Evolutionary conservation across 2,888 invertebrate genomes (phyloP).

Genomic region (Orthosia cruda): DNA sequence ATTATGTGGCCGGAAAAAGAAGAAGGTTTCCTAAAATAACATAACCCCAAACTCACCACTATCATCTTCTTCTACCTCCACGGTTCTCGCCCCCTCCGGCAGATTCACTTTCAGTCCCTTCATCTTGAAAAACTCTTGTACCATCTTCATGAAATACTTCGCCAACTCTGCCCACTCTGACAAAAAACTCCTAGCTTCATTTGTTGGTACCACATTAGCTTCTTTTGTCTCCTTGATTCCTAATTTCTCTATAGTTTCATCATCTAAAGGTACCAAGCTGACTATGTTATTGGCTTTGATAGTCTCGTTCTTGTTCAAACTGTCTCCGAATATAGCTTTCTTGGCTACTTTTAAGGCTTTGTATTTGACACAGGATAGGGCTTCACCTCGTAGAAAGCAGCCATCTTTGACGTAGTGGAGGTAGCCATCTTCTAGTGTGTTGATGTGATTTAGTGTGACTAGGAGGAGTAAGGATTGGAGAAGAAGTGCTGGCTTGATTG

Average conservation of each 20-base stretch:
- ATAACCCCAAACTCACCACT: constrained; percentile 71
- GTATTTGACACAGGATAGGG: constrained; percentile 87
- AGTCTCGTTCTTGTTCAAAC: constrained; percentile 80
- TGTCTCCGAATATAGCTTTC: constrained; percentile 84
- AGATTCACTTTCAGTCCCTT: constrained; percentile 86
- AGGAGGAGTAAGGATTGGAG: constrained; percentile 66
- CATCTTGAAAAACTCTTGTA: constrained; percentile 86
- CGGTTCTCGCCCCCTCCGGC: constrained; percentile 87
- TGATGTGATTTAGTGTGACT: constrained; percentile 67
- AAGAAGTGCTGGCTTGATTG: constrained; percentile 39
- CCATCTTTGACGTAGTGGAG: constrained; percentile 87
- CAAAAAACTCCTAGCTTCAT: constrained; percentile 82
- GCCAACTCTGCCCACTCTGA: constrained; percentile 89
- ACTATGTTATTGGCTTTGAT: constrained; percentile 83
- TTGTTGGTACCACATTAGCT: constrained; percentile 55
- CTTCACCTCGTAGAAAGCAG: constrained; percentile 86
- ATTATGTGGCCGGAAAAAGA: no score
- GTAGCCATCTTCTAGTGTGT: constrained; percentile 83
- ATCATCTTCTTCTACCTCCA: constrained; percentile 82
- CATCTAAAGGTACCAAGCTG: constrained; percentile 86
- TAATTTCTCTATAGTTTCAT: constrained; percentile 79
- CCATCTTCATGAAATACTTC: constrained; percentile 85
- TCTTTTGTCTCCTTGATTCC: constrained; percentile 75
- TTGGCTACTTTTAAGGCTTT: constrained; percentile 88
- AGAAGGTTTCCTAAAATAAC: not conserved